A percentile compares a stretch with the other conserved stretches of the same genome.
Evolutionary conservation across 1,140 invertebrate genomes (phyloP).

Genomic region (Ctenoplectra terminalis): DNA sequence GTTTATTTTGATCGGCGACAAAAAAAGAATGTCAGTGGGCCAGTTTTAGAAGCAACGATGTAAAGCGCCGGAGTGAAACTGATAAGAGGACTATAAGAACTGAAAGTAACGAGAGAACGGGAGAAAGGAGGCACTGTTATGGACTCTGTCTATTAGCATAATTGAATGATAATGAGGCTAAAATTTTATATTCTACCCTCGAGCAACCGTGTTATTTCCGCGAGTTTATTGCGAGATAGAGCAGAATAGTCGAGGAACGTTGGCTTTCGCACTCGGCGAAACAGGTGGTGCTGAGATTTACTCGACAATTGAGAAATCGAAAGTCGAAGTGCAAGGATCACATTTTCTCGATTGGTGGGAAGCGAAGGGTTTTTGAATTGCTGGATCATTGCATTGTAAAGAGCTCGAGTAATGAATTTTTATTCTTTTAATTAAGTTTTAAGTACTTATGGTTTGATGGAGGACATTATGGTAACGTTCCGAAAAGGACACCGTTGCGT

Average conservation of each 20-base stretch:
- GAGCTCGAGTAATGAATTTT: background rate
- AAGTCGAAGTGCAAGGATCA: constrained; percentile 1
- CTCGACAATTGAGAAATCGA: constrained; percentile 32
- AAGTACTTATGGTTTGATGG: no score
- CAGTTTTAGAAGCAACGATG: background rate
- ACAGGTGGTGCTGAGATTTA: constrained; percentile 2
- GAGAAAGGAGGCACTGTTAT: constrained; percentile 19
- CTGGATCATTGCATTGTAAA: background rate
- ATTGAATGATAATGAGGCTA: constrained; percentile 46
- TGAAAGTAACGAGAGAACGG: constrained; percentile 15
- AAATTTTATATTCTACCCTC: background rate
- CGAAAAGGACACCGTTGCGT: no score
- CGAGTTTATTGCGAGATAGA: background rate
- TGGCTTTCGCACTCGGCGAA: background rate
- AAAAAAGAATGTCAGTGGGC: no score
- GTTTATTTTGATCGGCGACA: background rate
- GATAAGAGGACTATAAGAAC: constrained; percentile 6
- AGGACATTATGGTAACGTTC: no score
- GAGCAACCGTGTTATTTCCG: constrained; percentile 22
- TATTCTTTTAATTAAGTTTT: no score
- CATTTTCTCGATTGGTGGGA: background rate
- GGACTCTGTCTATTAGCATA: constrained; percentile 32
- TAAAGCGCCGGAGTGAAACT: constrained; percentile 11
- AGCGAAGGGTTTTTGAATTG: background rate
- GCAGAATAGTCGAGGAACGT: no score